A percentile compares a stretch with the other conserved stretches of the same genome.
Evolutionary conservation across 2,113 vertebrate genomes (phyloP).

Genomic region (Raphicerus campestris): DNA sequence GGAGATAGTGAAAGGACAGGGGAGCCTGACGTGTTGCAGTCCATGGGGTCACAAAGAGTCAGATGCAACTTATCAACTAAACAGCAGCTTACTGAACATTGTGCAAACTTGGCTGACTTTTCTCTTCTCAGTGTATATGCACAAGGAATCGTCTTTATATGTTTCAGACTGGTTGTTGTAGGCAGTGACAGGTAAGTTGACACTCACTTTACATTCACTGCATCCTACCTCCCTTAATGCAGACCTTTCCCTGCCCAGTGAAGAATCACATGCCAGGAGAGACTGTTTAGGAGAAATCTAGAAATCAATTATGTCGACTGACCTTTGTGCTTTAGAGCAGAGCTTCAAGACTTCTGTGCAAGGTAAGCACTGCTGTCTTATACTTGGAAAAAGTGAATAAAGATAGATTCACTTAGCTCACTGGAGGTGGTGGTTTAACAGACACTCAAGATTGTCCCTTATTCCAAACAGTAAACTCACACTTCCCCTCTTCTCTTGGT

Average conservation of each 20-base stretch:
- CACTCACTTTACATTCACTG: not conserved
- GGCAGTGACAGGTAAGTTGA: not conserved
- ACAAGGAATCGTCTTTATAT: not conserved
- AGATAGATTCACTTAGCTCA: not conserved
- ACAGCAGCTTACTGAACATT: not conserved
- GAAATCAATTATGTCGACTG: not conserved
- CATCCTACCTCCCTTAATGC: not conserved
- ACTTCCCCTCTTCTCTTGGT: not conserved
- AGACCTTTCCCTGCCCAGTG: not conserved
- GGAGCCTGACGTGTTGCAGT: not conserved
- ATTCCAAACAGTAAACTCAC: not conserved
- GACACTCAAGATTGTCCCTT: not conserved
- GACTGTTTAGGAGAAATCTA: not conserved
- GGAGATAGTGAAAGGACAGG: not conserved
- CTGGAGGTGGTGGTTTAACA: not conserved
- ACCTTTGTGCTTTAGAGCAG: not conserved
- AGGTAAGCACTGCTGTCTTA: not conserved
- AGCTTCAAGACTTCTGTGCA: not conserved
- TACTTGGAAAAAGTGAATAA: not conserved
- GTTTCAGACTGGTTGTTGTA: not conserved
- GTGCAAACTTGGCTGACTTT: not conserved
- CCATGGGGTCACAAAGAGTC: not conserved
- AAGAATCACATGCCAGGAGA: not conserved
- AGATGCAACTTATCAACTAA: not conserved
- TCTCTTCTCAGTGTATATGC: fast-evolving